phyloP scores from a whole-genome alignment of 2,113 vertebrate genomes.

The Gymnobelideus leadbeateri region DNA sequence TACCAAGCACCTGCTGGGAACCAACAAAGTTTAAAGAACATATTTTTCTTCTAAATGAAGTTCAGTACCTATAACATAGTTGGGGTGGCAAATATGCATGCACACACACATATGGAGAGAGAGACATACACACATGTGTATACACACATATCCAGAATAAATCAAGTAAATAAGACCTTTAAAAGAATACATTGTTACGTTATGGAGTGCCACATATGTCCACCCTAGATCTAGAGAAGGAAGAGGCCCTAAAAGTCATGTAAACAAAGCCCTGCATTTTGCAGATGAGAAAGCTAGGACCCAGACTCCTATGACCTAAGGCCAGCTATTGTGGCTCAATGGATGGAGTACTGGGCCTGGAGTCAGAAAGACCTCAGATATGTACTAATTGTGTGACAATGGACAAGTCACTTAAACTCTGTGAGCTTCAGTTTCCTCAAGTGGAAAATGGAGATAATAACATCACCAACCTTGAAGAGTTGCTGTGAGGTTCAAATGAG shows the following conservation, averaged over 20 bases:
- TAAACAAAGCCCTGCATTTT: background rate
- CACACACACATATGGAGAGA: no score
- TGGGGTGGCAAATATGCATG: background rate
- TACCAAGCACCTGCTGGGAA: conserved; percentile 29
- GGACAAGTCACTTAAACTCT: background rate
- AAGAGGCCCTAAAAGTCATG: background rate
- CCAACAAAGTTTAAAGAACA: conserved; percentile 41
- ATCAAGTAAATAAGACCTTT: conserved; percentile 26
- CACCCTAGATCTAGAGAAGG: background rate
- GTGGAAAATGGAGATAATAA: background rate
- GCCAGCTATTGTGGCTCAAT: no score
- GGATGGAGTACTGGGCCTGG: background rate
- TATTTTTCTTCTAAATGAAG: conserved; percentile 28
- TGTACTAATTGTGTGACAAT: background rate
- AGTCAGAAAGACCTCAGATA: background rate
- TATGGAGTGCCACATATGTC: background rate
- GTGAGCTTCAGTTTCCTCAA: background rate
- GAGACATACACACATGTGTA: no score
- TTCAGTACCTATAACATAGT: background rate
- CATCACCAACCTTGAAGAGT: background rate
- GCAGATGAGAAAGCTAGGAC: background rate
- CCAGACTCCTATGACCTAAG: background rate
- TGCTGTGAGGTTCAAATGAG: background rate
- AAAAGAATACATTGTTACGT: conserved; percentile 25
- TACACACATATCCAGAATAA: conserved; percentile 13